Conservation (phyloP, 2,888 invertebrate species). For the Mantis religiosa region DNA sequence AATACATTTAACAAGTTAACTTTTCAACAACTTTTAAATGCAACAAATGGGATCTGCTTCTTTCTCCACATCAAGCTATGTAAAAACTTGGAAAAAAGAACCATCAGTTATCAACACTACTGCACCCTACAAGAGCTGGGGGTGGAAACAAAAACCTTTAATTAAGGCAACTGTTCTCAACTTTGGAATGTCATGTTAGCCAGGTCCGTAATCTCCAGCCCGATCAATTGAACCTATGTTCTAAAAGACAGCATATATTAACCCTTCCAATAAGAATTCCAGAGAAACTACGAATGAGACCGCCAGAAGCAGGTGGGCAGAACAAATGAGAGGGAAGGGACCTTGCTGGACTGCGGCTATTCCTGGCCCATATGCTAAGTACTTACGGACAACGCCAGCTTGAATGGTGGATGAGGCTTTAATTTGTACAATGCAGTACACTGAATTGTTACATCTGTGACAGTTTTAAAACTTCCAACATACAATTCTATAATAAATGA, state of each 20-base stretch:
- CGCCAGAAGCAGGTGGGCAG: background rate
- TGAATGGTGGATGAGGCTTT: slow-evolving; percentile 24
- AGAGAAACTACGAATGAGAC: background rate
- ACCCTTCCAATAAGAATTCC: background rate
- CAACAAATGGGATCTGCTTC: slow-evolving; percentile 31
- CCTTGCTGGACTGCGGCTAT: slow-evolving; percentile 16
- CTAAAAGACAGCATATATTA: background rate
- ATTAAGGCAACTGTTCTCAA: slow-evolving; percentile 33
- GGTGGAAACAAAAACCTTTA: slow-evolving; percentile 25
- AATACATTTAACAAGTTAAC: slow-evolving; percentile 31
- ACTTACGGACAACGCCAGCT: slow-evolving; percentile 21
- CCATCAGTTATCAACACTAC: slow-evolving; percentile 11
- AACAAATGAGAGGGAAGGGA: slow-evolving; percentile 14
- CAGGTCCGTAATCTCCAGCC: slow-evolving; percentile 18
- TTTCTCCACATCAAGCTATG: slow-evolving; percentile 32
- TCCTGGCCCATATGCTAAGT: slow-evolving; percentile 16
- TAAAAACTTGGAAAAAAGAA: slow-evolving; percentile 22
- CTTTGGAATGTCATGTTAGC: slow-evolving; percentile 31
- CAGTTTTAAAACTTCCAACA: slow-evolving; percentile 31
- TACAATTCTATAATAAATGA: slow-evolving; percentile 33
- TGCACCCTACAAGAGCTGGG: slow-evolving; percentile 24
- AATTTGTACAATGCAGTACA: slow-evolving; percentile 31
- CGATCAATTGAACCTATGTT: background rate
- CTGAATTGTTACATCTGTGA: slow-evolving; percentile 32
- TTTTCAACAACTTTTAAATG: slow-evolving; percentile 33